These are phyloP conservation scores for Bradypodion pumilum DNA, from an alignment of 2,797 vertebrate genomes.

Conservation along the genomic window DNA sequence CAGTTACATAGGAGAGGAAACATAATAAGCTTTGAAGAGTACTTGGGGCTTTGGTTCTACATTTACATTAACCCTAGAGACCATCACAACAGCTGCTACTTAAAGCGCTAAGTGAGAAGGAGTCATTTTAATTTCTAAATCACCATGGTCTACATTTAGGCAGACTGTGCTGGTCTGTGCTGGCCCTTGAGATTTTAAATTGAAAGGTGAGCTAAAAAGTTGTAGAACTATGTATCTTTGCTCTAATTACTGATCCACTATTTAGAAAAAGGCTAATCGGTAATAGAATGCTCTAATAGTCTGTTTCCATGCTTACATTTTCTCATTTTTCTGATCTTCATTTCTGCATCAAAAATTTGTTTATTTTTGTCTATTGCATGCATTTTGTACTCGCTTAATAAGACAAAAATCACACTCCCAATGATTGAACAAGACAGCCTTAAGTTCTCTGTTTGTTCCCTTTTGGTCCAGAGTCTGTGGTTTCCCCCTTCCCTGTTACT, in stretches of 20 bases:
- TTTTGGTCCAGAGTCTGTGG: too few species aligned
- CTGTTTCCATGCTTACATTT: neutral
- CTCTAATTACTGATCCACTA: slow-evolving; percentile 4
- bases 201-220: neutral
- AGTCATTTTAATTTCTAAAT: slow-evolving; percentile 44
- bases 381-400: too few species aligned
- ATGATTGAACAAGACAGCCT: too few species aligned
- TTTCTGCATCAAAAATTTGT: neutral
- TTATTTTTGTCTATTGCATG: too few species aligned
- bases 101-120: slow-evolving; percentile 4
- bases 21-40: slow-evolving; percentile 55
- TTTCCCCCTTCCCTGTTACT: too few species aligned
- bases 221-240: neutral
- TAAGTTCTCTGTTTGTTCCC: too few species aligned
- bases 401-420: too few species aligned
- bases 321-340: neutral
- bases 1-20: slow-evolving; percentile 57
- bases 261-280: neutral
- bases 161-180: neutral
- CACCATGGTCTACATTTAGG: slow-evolving; percentile 8
- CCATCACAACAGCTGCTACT: neutral
- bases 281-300: neutral
- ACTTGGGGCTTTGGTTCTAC: slow-evolving; percentile 46
- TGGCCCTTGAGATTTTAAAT: slow-evolving; percentile 4
- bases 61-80: slow-evolving; percentile 32